Conservation (phyloP, 1,140 invertebrate genomes). For the Papilio xuthus region DNA sequence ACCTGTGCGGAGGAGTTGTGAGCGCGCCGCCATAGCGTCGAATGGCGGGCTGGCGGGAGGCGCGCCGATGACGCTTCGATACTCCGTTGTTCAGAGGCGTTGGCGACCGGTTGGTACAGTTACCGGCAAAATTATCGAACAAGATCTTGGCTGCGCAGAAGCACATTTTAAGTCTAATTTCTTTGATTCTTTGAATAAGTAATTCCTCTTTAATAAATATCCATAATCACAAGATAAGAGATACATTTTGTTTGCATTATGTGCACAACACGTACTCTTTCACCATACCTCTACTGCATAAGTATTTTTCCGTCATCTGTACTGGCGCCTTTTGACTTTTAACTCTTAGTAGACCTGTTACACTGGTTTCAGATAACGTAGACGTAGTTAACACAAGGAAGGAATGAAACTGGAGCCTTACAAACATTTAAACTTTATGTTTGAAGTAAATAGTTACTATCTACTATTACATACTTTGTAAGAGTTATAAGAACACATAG, state of each 20-base stretch:
- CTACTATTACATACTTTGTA: no score
- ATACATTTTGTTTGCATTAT: neutral
- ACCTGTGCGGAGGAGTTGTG: constrained; percentile 74
- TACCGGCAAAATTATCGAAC: neutral
- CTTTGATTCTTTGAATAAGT: neutral
- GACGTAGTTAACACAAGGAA: neutral
- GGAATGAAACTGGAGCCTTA: neutral
- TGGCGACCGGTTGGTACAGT: neutral
- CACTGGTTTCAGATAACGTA: constrained; percentile 62
- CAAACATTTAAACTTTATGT: neutral
- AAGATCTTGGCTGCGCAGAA: neutral
- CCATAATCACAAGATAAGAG: neutral
- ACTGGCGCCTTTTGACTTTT: constrained; percentile 40
- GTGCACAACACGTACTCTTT: neutral
- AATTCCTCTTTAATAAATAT: neutral
- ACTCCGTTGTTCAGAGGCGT: neutral
- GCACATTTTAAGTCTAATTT: neutral
- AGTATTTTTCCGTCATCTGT: constrained; percentile 26
- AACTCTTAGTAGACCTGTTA: constrained; percentile 67
- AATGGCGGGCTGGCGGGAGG: constrained; percentile 52
- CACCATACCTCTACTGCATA: neutral
- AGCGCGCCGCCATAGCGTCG: constrained; percentile 68
- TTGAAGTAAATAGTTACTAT: neutral
- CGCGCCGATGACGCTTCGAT: constrained; percentile 41
- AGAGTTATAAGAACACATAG: no score